These are phyloP conservation scores for Xylota sylvarum DNA, from an alignment of 2,888 invertebrate genomes.

Conservation along the genomic window DNA sequence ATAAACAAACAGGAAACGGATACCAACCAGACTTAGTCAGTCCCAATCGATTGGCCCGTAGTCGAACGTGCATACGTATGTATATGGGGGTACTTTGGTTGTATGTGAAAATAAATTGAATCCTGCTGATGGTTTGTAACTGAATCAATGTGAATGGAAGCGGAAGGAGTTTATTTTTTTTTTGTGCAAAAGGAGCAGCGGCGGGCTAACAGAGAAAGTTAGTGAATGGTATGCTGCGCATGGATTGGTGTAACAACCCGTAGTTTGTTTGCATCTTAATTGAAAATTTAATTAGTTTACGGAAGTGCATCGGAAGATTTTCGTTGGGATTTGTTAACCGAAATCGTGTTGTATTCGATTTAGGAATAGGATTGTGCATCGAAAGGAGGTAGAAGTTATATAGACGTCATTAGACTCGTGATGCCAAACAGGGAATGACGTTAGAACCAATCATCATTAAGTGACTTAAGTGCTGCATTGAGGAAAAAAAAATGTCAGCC, in stretches of 20 bases:
- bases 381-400: not conserved
- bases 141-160: slow-evolving; percentile 22
- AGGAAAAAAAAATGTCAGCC: too few species aligned
- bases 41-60: slow-evolving; percentile 31
- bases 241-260: not conserved
- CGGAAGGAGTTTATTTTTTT: slow-evolving; percentile 29
- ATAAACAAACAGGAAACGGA: slow-evolving; percentile 57
- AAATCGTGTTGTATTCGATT: not conserved
- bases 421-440: not conserved
- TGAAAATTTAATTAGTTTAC: slow-evolving; percentile 64
- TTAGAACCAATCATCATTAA: too few species aligned
- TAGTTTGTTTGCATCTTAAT: slow-evolving; percentile 39
- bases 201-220: not conserved
- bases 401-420: too few species aligned
- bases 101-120: slow-evolving; percentile 39
- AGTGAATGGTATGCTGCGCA: not conserved
- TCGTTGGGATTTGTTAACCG: slow-evolving; percentile 8
- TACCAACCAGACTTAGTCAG: not conserved
- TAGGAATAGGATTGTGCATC: not conserved
- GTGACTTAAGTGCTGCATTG: too few species aligned
- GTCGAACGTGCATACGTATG: not conserved
- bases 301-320: slow-evolving; percentile 7
- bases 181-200: slow-evolving; percentile 23
- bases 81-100: slow-evolving; percentile 6
- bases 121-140: slow-evolving; percentile 31